Conservation (phyloP, 2,113 vertebrate genomes). For the Perca flavescens region DNA sequence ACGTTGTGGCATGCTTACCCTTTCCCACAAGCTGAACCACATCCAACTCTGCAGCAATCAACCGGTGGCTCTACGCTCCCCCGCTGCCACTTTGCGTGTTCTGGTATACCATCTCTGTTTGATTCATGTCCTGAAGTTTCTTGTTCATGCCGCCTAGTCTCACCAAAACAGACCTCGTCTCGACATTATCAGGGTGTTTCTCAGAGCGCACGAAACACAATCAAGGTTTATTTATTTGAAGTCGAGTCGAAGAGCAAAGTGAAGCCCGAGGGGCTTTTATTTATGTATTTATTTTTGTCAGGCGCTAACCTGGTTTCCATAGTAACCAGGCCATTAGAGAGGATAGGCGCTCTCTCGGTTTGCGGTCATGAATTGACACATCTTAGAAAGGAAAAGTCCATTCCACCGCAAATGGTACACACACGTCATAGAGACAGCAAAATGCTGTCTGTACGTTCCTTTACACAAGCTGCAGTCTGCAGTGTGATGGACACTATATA, state of each 20-base stretch:
- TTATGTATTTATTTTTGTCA: conserved; percentile 32
- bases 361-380: conserved; percentile 56
- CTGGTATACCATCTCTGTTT: background rate
- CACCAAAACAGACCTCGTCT: background rate
- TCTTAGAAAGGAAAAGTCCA: conserved; percentile 39
- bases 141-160: background rate
- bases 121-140: background rate
- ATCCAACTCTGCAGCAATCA: background rate
- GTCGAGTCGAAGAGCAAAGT: conserved; percentile 65
- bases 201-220: conserved; percentile 60
- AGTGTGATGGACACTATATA: background rate
- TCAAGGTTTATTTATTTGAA: conserved; percentile 74
- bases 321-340: conserved; percentile 77
- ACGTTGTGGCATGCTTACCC: conserved; percentile 31
- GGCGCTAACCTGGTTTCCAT: conserved; percentile 81
- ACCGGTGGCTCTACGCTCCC: background rate
- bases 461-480: background rate
- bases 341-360: conserved; percentile 39
- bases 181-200: conserved; percentile 42
- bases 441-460: background rate
- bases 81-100: conserved; percentile 5
- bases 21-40: conserved; percentile 22
- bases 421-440: conserved; percentile 13
- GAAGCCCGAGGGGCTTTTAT: conserved; percentile 45
- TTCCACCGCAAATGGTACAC: background rate